A percentile compares a stretch with the other conserved stretches of the same genome.
Evolutionary conservation across 1,140 invertebrate species (phyloP).

Genomic region (Pollicipes pollicipes): DNA sequence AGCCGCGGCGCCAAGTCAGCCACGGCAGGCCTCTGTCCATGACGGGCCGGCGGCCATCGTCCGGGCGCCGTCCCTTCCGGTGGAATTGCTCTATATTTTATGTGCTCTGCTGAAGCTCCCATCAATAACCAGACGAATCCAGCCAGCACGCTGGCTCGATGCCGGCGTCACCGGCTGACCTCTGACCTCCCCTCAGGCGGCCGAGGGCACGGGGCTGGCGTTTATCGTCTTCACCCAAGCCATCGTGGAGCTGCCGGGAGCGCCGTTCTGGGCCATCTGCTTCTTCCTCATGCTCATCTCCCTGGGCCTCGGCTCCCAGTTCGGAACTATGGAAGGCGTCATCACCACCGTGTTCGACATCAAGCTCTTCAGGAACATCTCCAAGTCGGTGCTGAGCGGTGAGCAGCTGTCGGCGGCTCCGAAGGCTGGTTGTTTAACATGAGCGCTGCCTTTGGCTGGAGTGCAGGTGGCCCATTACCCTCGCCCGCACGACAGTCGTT

Average conservation of each 20-base stretch:
- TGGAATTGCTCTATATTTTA: too few species aligned
- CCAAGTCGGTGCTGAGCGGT: slow-evolving; percentile 29
- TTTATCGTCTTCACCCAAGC: slow-evolving; percentile 39
- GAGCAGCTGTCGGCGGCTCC: background rate
- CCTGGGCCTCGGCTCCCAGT: slow-evolving; percentile 72
- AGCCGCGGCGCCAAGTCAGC: too few species aligned
- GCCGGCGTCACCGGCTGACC: background rate
- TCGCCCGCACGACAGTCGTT: background rate
- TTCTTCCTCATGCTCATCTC: slow-evolving; percentile 83
- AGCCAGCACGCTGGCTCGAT: too few species aligned
- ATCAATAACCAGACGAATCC: too few species aligned
- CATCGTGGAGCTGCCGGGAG: slow-evolving; percentile 67
- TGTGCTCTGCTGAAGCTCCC: too few species aligned
- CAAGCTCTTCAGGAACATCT: slow-evolving; percentile 23
- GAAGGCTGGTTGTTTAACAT: background rate
- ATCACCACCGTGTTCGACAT: slow-evolving; percentile 33
- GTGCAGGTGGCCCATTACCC: background rate
- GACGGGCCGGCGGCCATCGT: too few species aligned
- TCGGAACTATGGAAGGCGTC: slow-evolving; percentile 41
- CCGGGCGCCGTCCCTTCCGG: too few species aligned
- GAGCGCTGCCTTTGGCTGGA: too few species aligned
- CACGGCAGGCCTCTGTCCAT: too few species aligned
- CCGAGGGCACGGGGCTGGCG: slow-evolving; percentile 73
- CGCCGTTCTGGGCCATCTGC: slow-evolving; percentile 77
- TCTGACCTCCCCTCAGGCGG: slow-evolving; percentile 35